Evolutionary conservation across 2,888 invertebrate genomes (phyloP).

Genomic region (Stictocephala bisonia): DNA sequence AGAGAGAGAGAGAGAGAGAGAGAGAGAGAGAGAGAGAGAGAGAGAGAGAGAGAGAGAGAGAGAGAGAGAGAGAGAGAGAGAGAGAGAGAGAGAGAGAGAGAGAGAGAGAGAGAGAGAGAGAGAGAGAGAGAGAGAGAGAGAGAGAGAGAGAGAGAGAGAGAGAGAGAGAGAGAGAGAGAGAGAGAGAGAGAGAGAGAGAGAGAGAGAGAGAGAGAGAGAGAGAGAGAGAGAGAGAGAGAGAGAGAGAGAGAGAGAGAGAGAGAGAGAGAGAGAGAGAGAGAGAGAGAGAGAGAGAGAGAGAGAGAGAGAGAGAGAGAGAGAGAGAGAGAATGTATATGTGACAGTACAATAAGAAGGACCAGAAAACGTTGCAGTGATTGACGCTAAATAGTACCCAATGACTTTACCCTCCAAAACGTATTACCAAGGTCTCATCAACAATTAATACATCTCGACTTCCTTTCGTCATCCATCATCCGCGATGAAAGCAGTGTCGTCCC

Average conservation of each 20-base stretch:
- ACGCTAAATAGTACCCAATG: no score
- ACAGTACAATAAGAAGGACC: neutral
- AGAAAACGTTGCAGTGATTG: no score
- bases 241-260: conserved; percentile 9
- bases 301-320: conserved; percentile 9
- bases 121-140: conserved; percentile 10
- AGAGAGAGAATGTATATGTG: neutral
- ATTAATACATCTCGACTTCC: no score
- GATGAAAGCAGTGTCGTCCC: no score
- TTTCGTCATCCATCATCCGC: no score
- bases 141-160: conserved; percentile 7
- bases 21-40: neutral
- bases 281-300: conserved; percentile 16
- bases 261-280: conserved; percentile 12
- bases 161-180: conserved; percentile 15
- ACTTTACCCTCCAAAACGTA: no score
- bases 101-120: neutral
- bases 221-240: conserved; percentile 11
- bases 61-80: neutral
- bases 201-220: conserved; percentile 16
- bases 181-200: conserved; percentile 15
- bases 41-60: neutral
- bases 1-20: neutral
- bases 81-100: neutral
- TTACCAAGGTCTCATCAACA: no score